Conservation (phyloP, 2,888 invertebrate species). For the Drosophila atroscutellata region DNA sequence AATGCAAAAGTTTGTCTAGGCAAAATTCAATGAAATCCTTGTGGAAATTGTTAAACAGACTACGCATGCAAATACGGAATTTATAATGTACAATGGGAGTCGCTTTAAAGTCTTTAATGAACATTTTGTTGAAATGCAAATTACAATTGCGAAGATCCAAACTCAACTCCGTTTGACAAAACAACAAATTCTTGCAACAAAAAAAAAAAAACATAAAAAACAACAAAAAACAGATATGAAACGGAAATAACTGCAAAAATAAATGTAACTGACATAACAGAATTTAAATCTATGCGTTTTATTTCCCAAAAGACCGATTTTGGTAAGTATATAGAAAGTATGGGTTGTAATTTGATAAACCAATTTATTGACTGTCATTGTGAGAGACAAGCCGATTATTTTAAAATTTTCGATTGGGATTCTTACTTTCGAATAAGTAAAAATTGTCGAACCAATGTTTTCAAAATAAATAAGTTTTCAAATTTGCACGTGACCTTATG, state of each 20-base stretch:
- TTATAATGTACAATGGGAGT: constrained; percentile 80
- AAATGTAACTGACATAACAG: constrained; percentile 79
- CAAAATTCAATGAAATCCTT: constrained; percentile 42
- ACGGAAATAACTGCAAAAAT: constrained; percentile 79
- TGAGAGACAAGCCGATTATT: neutral
- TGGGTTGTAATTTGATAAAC: neutral
- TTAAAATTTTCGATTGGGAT: neutral
- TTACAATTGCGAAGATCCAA: constrained; percentile 58
- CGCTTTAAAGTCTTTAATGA: constrained; percentile 76
- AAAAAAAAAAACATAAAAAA: constrained; percentile 33
- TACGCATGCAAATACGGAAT: constrained; percentile 79
- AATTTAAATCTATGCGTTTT: constrained; percentile 22
- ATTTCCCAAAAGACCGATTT: neutral
- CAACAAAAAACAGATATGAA: constrained; percentile 63
- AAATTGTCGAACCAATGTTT: too few species aligned
- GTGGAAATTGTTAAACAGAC: constrained; percentile 75
- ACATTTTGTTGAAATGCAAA: constrained; percentile 63
- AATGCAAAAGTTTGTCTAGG: constrained; percentile 48
- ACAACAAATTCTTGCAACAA: constrained; percentile 66
- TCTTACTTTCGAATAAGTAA: too few species aligned
- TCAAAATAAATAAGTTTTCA: neutral
- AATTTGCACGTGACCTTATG: neutral
- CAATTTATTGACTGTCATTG: neutral
- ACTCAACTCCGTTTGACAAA: constrained; percentile 69
- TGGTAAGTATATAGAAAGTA: constrained; percentile 24